Evolutionary conservation across 2,888 invertebrate genomes (phyloP).

Genomic region (Anarsia innoxiella): DNA sequence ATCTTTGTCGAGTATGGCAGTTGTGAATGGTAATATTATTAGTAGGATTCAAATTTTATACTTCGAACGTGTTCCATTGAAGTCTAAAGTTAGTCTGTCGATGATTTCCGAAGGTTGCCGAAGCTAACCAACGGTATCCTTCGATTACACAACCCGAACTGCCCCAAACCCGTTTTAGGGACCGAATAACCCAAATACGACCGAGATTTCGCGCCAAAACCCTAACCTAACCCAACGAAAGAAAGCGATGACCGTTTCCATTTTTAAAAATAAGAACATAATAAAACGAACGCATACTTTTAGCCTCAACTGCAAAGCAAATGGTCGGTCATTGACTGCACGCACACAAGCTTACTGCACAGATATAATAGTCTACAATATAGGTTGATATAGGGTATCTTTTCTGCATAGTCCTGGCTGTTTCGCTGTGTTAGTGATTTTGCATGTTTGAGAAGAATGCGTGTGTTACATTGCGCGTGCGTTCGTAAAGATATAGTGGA

Average conservation of each 20-base stretch:
- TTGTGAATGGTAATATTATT: too few relatives aligned
- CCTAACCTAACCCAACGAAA: conserved; percentile 70
- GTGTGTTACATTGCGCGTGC: conserved; percentile 56
- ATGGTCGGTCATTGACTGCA: conserved; percentile 69
- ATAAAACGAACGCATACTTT: conserved; percentile 74
- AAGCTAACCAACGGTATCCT: conserved; percentile 22
- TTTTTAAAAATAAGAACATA: conserved; percentile 74
- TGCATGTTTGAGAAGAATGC: conserved; percentile 73
- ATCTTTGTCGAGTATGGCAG: too few relatives aligned
- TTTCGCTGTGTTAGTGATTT: conserved; percentile 58
- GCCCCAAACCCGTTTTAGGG: conserved; percentile 19
- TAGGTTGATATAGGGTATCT: conserved; percentile 29
- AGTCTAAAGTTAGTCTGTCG: too few relatives aligned
- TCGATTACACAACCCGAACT: conserved; percentile 20
- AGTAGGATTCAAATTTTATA: too few relatives aligned
- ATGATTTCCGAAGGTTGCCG: too few relatives aligned
- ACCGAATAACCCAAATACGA: conserved; percentile 34
- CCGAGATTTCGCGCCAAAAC: conserved; percentile 29
- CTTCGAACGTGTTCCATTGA: too few relatives aligned
- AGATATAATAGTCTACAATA: conserved; percentile 20
- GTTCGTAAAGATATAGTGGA: conserved; percentile 69
- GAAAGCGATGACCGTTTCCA: conserved; percentile 59
- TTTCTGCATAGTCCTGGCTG: conserved; percentile 36
- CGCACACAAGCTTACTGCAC: conserved; percentile 46
- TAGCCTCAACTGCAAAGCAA: conserved; percentile 72